Percentiles rank a stretch among this genome's conserved stretches.
These are phyloP conservation scores for Mesembrinibis cayennensis DNA, from an alignment of 2,113 vertebrate genomes.

Conservation along the genomic window DNA sequence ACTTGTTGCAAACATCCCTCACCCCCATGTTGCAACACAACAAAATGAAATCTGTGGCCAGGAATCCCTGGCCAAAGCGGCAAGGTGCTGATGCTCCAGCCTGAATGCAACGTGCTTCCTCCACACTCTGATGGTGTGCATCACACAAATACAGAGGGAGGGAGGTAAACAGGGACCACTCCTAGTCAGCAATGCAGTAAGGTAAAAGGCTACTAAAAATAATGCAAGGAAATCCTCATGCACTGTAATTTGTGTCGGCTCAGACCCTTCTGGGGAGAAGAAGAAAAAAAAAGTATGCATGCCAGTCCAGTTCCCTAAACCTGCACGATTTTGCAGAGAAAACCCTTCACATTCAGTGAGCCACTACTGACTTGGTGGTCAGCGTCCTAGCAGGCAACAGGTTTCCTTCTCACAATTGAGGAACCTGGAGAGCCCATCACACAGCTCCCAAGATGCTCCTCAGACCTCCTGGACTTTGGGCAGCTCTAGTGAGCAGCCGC, in stretches of 20 bases:
- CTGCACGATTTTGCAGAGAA: neutral
- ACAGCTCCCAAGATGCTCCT: neutral
- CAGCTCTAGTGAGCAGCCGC: rapidly evolving
- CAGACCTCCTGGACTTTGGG: neutral
- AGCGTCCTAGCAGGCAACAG: neutral
- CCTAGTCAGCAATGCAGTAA: neutral
- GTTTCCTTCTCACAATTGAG: neutral
- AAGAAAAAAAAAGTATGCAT: rapidly evolving
- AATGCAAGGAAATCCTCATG: neutral
- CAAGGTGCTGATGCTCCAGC: neutral
- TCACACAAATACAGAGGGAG: neutral
- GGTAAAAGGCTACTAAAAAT: neutral
- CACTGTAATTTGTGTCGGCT: neutral
- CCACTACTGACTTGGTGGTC: neutral
- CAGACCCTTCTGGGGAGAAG: neutral
- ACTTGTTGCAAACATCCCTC: neutral
- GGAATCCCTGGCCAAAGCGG: neutral
- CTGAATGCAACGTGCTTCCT: neutral
- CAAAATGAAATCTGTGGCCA: neutral
- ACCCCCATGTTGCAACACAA: neutral
- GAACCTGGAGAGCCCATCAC: neutral
- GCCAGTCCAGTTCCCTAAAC: neutral
- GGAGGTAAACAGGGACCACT: neutral
- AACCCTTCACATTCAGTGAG: neutral
- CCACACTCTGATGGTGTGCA: neutral